A percentile compares a stretch with the other conserved stretches of the same genome.
Evolutionary conservation across 53 echinoderm and acorn worm species (phyloP).

Genomic region (Luidia sarsii): DNA sequence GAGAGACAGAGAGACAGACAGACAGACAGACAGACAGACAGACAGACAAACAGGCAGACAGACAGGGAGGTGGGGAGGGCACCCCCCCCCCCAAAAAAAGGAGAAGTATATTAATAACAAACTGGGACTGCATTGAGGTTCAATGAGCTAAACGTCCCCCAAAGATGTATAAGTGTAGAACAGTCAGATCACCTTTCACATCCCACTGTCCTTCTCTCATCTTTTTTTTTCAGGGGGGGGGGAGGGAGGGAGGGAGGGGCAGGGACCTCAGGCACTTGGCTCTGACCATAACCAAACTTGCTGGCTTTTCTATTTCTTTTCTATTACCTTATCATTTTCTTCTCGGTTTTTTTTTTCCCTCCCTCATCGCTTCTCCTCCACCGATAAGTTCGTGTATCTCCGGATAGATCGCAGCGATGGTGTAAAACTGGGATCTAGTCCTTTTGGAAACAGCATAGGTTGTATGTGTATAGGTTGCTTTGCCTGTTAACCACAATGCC

Average conservation of each 20-base stretch:
- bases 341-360: background rate
- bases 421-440: too few species aligned
- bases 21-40: background rate
- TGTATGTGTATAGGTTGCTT: too few species aligned
- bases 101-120: conserved; percentile 14
- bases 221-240: background rate
- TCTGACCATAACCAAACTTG: too few species aligned
- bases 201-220: conserved; percentile 34
- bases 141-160: background rate
- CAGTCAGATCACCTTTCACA: conserved; percentile 34
- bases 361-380: background rate
- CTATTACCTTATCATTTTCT: background rate
- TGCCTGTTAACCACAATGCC: too few species aligned
- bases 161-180: background rate
- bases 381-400: conserved; percentile 4
- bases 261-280: too few species aligned
- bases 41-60: background rate
- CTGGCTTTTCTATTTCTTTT: too few species aligned
- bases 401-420: conserved; percentile 40
- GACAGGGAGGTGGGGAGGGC: background rate
- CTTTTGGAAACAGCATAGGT: too few species aligned
- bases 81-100: background rate
- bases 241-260: too few species aligned
- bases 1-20: background rate
- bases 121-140: background rate